These are phyloP conservation scores for Spodoptera exigua DNA, from an alignment of 2,888 invertebrate genomes.

Conservation along the genomic window DNA sequence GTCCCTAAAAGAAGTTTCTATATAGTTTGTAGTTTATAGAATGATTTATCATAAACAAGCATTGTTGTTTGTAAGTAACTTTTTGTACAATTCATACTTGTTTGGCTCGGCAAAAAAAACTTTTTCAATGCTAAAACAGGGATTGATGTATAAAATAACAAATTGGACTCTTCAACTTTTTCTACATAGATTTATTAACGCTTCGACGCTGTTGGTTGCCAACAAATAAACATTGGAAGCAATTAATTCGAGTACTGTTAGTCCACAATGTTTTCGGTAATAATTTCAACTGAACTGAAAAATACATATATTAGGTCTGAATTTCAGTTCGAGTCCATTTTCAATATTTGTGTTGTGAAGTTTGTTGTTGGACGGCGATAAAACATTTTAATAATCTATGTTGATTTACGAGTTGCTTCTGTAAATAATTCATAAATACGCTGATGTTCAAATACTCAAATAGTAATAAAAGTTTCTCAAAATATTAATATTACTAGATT, in stretches of 20 bases:
- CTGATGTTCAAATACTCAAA: too few species aligned
- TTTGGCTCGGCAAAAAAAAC: background rate
- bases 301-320: slow-evolving; percentile 8
- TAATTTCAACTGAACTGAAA: slow-evolving; percentile 18
- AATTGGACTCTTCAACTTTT: slow-evolving; percentile 16
- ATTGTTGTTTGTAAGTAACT: too few species aligned
- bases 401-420: too few species aligned
- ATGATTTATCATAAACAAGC: too few species aligned
- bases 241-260: slow-evolving; percentile 32
- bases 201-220: slow-evolving; percentile 11
- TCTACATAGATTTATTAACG: slow-evolving; percentile 15
- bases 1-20: too few species aligned
- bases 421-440: too few species aligned
- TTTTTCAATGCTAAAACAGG: slow-evolving; percentile 7
- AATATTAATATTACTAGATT: too few species aligned
- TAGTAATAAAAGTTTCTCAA: too few species aligned
- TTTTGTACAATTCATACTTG: too few species aligned
- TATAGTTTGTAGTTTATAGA: too few species aligned
- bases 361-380: background rate
- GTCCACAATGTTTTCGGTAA: slow-evolving; percentile 13
- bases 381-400: background rate
- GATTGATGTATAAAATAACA: slow-evolving; percentile 17
- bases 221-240: slow-evolving; percentile 30
- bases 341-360: slow-evolving; percentile 14
- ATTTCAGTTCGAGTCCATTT: slow-evolving; percentile 19